These are phyloP conservation scores for Thymelicus acteon DNA, from an alignment of 2,888 invertebrate genomes.

Conservation along the genomic window DNA sequence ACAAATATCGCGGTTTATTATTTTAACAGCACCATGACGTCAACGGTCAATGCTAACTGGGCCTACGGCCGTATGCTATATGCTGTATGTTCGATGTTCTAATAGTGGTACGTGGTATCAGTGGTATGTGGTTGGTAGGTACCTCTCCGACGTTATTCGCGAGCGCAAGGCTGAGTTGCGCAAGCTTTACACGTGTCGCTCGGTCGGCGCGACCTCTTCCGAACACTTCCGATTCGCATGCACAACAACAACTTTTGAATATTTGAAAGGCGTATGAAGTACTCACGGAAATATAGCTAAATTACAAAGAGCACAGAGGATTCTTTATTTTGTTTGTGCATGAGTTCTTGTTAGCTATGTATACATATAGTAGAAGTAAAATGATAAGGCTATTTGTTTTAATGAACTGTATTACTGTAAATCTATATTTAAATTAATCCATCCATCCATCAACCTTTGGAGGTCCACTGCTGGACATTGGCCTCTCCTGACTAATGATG, in stretches of 20 bases:
- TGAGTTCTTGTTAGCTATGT: too few relatives aligned
- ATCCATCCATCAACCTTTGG: too few relatives aligned
- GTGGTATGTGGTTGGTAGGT: neutral
- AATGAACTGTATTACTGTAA: too few relatives aligned
- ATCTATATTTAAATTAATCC: too few relatives aligned
- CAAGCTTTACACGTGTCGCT: constrained; percentile 75
- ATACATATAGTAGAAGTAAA: too few relatives aligned
- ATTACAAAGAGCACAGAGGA: constrained; percentile 33
- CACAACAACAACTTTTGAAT: constrained; percentile 64
- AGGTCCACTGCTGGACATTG: too few relatives aligned
- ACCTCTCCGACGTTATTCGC: constrained; percentile 61
- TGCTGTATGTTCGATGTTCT: neutral
- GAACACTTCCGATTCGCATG: constrained; percentile 82
- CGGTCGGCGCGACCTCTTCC: constrained; percentile 69
- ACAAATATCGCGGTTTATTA: constrained; percentile 9
- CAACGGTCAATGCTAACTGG: constrained; percentile 31
- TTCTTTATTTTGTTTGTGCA: too few relatives aligned
- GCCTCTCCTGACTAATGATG: too few relatives aligned
- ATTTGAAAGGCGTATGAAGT: constrained; percentile 72
- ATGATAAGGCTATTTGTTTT: too few relatives aligned
- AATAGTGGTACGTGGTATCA: neutral
- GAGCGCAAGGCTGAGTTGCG: constrained; percentile 78
- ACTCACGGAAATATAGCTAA: constrained; percentile 61
- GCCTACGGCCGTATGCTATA: constrained; percentile 1
- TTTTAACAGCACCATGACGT: constrained; percentile 20